These are phyloP conservation scores for Cepaea nemoralis DNA, from an alignment of 1,140 invertebrate species.

Conservation along the genomic window DNA sequence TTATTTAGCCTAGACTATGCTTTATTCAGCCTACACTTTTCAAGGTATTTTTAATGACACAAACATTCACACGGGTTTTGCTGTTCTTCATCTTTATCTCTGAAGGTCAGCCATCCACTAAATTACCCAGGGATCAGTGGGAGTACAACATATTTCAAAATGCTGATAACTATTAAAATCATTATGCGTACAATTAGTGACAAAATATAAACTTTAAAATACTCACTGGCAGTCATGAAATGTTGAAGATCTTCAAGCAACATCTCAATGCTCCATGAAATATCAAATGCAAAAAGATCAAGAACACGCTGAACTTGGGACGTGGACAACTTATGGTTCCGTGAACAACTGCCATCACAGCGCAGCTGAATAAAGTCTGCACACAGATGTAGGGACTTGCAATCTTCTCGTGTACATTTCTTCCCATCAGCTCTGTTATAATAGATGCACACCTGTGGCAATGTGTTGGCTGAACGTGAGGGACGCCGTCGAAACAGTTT, in stretches of 20 bases:
- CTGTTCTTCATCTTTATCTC: too few relatives aligned
- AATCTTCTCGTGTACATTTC: conserved; percentile 1
- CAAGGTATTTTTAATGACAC: too few relatives aligned
- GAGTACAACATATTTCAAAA: too few relatives aligned
- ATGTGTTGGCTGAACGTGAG: background rate
- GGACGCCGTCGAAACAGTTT: conserved; percentile 12
- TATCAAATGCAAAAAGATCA: background rate
- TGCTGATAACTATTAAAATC: too few relatives aligned
- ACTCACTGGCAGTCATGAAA: background rate
- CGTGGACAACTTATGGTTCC: background rate
- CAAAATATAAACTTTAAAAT: too few relatives aligned
- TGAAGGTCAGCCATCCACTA: too few relatives aligned
- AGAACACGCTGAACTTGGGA: background rate
- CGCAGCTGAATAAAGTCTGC: conserved; percentile 7
- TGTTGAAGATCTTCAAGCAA: background rate
- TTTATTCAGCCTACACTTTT: too few relatives aligned
- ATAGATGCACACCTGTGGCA: conserved; percentile 31
- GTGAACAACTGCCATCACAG: background rate
- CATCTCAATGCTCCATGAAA: background rate
- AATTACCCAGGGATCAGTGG: too few relatives aligned
- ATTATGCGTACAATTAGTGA: too few relatives aligned
- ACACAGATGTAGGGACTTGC: conserved; percentile 21
- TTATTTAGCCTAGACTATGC: too few relatives aligned
- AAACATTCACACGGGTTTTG: too few relatives aligned
- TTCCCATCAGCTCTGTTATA: conserved; percentile 22